phyloP scores from a whole-genome alignment of 2,888 invertebrate genomes.

The Galerucella calmariensis region DNA sequence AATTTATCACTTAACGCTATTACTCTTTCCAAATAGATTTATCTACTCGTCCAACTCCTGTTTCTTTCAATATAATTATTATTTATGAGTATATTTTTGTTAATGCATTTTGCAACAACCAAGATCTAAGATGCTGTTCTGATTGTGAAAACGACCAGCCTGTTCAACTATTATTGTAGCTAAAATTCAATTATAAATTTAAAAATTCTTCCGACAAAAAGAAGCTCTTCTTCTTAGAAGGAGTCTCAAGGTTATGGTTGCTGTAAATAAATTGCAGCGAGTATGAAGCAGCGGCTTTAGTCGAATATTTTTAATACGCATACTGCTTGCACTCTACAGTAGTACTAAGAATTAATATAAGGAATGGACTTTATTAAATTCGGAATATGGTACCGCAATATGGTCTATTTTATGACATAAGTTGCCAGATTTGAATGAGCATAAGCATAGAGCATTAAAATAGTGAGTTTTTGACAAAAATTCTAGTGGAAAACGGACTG shows the following conservation, averaged over 20 bases:
- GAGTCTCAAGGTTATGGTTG: constrained; percentile 13
- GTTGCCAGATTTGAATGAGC: no score
- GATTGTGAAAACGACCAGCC: constrained; percentile 23
- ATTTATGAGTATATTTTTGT: constrained; percentile 4
- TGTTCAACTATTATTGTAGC: constrained; percentile 5
- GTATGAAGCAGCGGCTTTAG: background rate
- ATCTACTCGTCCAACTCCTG: no score
- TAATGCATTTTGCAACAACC: background rate
- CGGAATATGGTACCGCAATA: no score
- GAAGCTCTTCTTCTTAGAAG: constrained; percentile 24
- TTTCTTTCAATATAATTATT: no score
- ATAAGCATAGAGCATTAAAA: no score
- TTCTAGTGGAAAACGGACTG: no score
- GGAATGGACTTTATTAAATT: background rate
- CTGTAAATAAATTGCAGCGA: constrained; percentile 13
- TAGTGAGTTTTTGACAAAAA: no score
- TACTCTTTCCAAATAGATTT: no score
- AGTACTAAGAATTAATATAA: background rate
- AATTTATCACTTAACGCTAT: no score
- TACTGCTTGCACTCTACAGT: background rate
- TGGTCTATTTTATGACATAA: no score
- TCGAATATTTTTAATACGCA: background rate
- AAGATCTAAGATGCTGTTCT: background rate
- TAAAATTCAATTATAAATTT: constrained; percentile 42
- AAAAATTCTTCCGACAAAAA: constrained; percentile 39